Base-by-base conservation (phyloP, 2,113 vertebrate genomes). In the Stigmatopora argus region DNA sequence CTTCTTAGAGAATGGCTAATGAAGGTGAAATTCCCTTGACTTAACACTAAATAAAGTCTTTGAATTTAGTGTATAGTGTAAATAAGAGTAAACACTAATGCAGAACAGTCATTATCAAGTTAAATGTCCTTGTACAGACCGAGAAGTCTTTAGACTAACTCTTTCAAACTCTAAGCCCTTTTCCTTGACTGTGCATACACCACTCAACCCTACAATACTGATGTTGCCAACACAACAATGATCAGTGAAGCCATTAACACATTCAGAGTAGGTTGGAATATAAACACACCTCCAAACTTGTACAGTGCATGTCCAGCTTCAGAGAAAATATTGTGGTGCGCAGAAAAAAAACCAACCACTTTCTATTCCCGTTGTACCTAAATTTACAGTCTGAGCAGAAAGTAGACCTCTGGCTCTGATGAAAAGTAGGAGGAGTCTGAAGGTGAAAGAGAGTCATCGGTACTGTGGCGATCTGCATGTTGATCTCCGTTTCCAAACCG, bases 341-440 rank as follows among this genome's bases (percentile, higher is more conserved):
- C 46, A 67, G 62, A 12, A 26, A 17, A 65, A 65, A 61, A 73
- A n/a, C n/a, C n/a, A n/a, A 74, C 73, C 59, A 47, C 13, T 45
- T 46, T 70, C 62, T 47, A 62, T 71, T 73, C 51, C 11, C n/a
- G 64, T 0, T 64, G 10, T 10, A 26, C 64, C 48, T 66, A 9
- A 45, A 52, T 66, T 48, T 15, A 61, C 19, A 46, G 49, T 73
- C 96, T 87, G 65, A 98, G 90, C 69, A 99, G 88, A 78, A 99
- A 99, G 86, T 97, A 99, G 14, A 99, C 90, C 81, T 99, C 96
- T 5, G 97, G 94, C 78, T 98, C 94, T 31, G 95, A 94, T 0
- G 83, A 77, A 2, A 73, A 70, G 15, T 67, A 81, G 15, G 89
- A 77, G 47, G 89, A 80, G 62, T 94, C 88, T 56, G 85, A 79